Evolutionary conservation across 2,113 vertebrate species (phyloP), one percentile per base, ranked within the genome.

Genomic region (Mesocricetus auratus): DNA sequence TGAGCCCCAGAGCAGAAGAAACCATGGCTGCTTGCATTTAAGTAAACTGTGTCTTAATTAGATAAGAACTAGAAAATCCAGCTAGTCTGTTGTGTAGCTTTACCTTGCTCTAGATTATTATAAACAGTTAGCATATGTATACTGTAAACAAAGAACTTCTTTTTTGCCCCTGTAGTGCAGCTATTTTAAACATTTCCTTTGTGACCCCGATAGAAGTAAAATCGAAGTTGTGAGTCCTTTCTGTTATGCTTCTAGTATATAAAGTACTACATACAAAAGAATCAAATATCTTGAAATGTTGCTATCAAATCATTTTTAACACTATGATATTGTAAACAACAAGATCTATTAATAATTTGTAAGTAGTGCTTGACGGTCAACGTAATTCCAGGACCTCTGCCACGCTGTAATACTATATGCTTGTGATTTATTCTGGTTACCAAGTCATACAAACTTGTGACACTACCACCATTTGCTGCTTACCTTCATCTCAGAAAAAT

Each of bases 281-380:
- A 89, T 1, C n/a, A 85, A 64, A 74, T 92, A 82, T 77, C 85
- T 94, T 95, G 39, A 96, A 96, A 89, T 83, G 10, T 3, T 60
- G 13, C 17, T 64, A 42, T 86, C 17, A 68, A 90, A 68, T 15
- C 50, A n/a, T 81, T 89, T 97, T 93, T 11, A 45, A 93, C 90
- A 88, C 15, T 77, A 86, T 78, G 60, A 90, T 83, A 74, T 50
- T 66, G 50, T 89, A 96, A 86, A 94, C 86, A 87, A 91, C 9
- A 82, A 89, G 1, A 85, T 87, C 22, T 93, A 91, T 22, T 93
- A 95, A 91, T 94, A 90, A 97, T 94, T 96, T 95, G 29, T 94
- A 90, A 85, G 69, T 94, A 22, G 29, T 45, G 42, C 47, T 45
- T 66, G 39, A 89, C 5, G 21, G 39, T 83, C 89, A 96, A 91